These are phyloP conservation scores for Noctua pronuba DNA, from an alignment of 2,888 invertebrate genomes.

Conservation along the genomic window DNA sequence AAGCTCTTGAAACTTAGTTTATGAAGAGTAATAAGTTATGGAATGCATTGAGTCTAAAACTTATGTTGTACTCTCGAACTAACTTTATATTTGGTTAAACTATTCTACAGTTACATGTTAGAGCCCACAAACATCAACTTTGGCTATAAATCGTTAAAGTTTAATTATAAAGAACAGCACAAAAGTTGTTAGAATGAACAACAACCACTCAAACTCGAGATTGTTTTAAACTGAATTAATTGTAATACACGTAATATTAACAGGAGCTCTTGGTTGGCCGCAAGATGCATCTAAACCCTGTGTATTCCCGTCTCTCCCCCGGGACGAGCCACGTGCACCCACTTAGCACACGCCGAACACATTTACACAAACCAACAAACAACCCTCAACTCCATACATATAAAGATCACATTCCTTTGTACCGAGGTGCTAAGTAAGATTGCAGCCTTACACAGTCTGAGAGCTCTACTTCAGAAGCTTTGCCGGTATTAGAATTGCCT, in stretches of 20 bases:
- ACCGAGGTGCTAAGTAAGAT: constrained; percentile 75
- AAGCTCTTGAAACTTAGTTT: constrained; percentile 40
- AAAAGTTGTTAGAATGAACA: constrained; percentile 59
- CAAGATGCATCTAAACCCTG: constrained; percentile 86
- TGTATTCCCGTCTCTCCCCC: constrained; percentile 80
- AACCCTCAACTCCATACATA: constrained; percentile 69
- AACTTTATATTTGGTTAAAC: constrained; percentile 40
- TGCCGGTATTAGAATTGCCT: constrained; percentile 86
- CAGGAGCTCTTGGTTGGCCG: constrained; percentile 81
- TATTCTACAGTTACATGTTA: constrained; percentile 39
- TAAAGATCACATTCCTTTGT: constrained; percentile 82
- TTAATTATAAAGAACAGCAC: constrained; percentile 51
- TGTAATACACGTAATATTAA: constrained; percentile 85
- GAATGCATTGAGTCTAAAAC: constrained; percentile 55
- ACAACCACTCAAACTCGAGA: constrained; percentile 67
- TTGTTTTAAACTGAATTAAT: constrained; percentile 83
- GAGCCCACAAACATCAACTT: constrained; percentile 39
- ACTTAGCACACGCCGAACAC: constrained; percentile 86
- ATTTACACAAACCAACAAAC: constrained; percentile 76
- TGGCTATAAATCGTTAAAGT: constrained; percentile 45
- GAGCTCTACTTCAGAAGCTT: constrained; percentile 86
- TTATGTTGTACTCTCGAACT: constrained; percentile 40
- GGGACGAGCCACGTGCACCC: constrained; percentile 86
- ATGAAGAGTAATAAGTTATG: constrained; percentile 40
- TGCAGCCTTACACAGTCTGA: constrained; percentile 83